phyloP scores from a whole-genome alignment of 2,888 invertebrate species.

The Coelogynopora nodosa region DNA sequence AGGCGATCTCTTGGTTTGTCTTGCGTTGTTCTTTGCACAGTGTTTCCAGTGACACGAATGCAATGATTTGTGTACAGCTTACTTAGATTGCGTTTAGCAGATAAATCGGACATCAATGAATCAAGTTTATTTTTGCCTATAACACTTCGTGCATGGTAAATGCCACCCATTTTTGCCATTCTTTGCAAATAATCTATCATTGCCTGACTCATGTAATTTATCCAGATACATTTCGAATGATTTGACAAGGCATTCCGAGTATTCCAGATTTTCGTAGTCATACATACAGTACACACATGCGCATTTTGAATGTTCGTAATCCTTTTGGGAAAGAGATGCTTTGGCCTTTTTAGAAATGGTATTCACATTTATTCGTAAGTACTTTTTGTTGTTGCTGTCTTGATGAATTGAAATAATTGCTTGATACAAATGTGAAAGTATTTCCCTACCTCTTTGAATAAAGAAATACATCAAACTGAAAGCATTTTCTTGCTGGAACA shows the following conservation, averaged over 20 bases:
- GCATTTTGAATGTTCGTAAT: no score
- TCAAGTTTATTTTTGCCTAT: background rate
- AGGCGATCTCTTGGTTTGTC: background rate
- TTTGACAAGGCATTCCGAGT: no score
- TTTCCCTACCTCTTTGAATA: background rate
- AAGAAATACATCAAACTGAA: background rate
- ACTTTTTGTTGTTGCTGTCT: background rate
- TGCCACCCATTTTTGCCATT: background rate
- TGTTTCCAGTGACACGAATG: slow-evolving; percentile 7
- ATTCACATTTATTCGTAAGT: background rate
- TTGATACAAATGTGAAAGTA: background rate
- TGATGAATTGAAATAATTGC: background rate
- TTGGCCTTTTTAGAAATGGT: background rate
- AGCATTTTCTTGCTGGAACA: background rate
- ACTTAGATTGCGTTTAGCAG: slow-evolving; percentile 15
- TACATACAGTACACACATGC: no score
- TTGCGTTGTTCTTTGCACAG: slow-evolving; percentile 9
- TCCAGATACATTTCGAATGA: no score
- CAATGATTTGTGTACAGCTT: background rate
- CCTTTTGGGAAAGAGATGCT: background rate
- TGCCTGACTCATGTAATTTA: background rate
- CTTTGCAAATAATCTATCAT: background rate
- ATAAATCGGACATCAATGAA: background rate
- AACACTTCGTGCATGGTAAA: background rate
- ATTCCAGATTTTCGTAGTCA: no score